phyloP scores from a whole-genome alignment of 1,140 invertebrate species.

The Ceratitis capitata region DNA sequence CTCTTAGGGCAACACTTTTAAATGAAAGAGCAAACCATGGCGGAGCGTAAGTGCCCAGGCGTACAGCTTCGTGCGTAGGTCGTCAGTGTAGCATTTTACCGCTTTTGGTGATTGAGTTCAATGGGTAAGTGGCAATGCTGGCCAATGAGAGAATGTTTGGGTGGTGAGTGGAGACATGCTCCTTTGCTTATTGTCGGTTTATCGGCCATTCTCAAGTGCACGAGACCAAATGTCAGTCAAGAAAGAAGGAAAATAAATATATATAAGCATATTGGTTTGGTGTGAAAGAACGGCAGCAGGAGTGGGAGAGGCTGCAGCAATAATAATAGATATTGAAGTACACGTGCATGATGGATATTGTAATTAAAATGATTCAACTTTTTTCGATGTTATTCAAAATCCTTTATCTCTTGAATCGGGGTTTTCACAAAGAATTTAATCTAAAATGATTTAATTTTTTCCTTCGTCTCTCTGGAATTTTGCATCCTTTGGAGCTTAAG shows the following conservation, averaged over 20 bases:
- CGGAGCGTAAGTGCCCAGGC: neutral
- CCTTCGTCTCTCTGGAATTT: too few species aligned
- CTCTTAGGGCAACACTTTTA: neutral
- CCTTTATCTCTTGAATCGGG: too few species aligned
- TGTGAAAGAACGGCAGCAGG: neutral
- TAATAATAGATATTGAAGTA: neutral
- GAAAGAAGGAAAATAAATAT: neutral
- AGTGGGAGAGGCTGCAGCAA: neutral
- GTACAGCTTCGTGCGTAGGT: neutral
- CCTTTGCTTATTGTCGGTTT: neutral
- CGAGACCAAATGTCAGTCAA: conserved; percentile 40
- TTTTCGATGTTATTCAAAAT: too few species aligned
- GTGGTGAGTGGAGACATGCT: neutral
- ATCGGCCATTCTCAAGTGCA: conserved; percentile 42
- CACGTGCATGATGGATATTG: too few species aligned
- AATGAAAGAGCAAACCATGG: neutral
- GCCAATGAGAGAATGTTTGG: too few species aligned
- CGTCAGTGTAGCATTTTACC: neutral
- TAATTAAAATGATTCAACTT: too few species aligned
- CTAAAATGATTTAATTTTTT: too few species aligned
- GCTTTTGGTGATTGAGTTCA: neutral
- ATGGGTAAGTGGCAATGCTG: too few species aligned
- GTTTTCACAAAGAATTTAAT: too few species aligned
- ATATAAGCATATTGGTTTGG: neutral
- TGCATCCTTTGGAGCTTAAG: too few species aligned